phyloP scores from a whole-genome alignment of 2,113 vertebrate genomes.

The Cichladusa arquata region DNA sequence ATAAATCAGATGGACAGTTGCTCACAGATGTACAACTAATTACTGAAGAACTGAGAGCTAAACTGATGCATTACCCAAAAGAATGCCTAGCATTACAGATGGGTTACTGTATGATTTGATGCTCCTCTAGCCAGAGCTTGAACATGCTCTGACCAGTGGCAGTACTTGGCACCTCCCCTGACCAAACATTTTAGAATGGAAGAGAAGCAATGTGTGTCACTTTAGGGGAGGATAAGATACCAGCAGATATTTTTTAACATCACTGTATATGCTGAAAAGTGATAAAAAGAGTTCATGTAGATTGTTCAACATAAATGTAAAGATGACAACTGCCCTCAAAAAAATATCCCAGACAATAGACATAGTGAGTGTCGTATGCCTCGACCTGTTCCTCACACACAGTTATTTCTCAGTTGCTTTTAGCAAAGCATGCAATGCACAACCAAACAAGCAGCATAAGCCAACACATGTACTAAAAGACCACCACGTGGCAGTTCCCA shows the following conservation, averaged over 20 bases:
- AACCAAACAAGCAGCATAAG: not conserved
- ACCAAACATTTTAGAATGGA: slow-evolving; percentile 13
- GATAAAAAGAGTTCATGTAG: not conserved
- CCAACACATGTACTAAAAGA: fast-evolving
- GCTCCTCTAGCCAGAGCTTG: not conserved
- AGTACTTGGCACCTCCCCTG: not conserved
- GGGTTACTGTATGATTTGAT: not conserved
- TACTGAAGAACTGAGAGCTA: not conserved
- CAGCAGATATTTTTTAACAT: not conserved
- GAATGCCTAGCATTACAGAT: slow-evolving; percentile 15
- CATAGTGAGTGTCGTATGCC: not conserved
- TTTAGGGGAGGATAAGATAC: not conserved
- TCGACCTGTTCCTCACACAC: not conserved
- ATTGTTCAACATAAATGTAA: not conserved
- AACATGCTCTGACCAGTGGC: not conserved
- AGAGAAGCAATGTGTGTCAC: not conserved
- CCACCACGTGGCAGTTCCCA: not conserved
- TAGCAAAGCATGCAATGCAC: not conserved
- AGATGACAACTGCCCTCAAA: not conserved
- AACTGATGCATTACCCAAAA: not conserved
- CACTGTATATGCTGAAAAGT: not conserved
- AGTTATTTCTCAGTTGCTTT: not conserved
- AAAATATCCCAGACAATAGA: not conserved
- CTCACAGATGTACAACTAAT: slow-evolving; percentile 55
- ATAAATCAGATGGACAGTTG: slow-evolving; percentile 50